Conservation (phyloP, 2,113 vertebrate species). For the Paradisaea rubra region DNA sequence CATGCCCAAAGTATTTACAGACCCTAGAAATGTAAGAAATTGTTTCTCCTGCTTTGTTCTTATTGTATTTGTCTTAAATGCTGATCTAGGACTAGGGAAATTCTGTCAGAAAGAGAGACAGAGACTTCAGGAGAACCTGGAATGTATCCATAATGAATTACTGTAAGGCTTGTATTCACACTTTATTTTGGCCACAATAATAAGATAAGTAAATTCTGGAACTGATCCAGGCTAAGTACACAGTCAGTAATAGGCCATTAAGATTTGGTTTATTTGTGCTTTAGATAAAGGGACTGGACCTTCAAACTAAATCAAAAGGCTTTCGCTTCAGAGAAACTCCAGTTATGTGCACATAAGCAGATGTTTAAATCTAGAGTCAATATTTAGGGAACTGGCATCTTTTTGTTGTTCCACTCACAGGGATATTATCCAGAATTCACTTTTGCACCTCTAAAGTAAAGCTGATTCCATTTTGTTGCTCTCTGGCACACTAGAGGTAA, state of each 20-base stretch:
- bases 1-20: not conserved
- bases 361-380: not conserved
- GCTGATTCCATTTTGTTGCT: not conserved
- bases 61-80: not conserved
- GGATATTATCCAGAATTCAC: not conserved
- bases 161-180: not conserved
- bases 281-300: not conserved
- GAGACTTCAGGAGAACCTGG: not conserved
- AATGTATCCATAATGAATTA: not conserved
- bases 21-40: not conserved
- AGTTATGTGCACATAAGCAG: not conserved
- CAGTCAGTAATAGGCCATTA: not conserved
- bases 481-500: not conserved
- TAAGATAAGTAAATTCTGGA: not conserved
- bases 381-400: not conserved
- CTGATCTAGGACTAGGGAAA: not conserved
- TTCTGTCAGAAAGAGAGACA: not conserved
- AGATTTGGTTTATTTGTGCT: not conserved
- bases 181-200: not conserved
- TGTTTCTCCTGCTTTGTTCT: not conserved
- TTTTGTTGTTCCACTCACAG: not conserved
- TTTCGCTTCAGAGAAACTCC: not conserved
- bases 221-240: not conserved
- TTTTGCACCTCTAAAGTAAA: not conserved
- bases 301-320: not conserved